Evolutionary conservation across 2,797 vertebrate genomes (phyloP), one percentile per base, ranked within the genome.

Genomic region (Xenentodon cancila): DNA sequence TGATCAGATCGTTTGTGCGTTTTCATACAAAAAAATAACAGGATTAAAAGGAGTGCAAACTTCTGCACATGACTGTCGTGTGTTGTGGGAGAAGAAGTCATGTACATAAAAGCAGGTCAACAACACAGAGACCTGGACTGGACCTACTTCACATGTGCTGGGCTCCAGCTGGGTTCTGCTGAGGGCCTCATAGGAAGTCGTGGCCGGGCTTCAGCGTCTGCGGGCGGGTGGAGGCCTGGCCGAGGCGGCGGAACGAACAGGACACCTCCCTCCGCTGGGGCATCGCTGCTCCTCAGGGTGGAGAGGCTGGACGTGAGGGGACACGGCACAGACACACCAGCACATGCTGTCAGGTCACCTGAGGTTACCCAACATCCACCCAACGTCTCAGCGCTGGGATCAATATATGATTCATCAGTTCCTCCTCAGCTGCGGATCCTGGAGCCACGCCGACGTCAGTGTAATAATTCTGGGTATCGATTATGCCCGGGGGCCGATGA

Each of bases 131-230:
- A n/a, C n/a, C n/a, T n/a, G n/a, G n/a, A n/a, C n/a, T n/a, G n/a
- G 34, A 85, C 90, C 68, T 89, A 94, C 93, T 90, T 93, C 84
- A 92, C 79, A 84, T 75, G 85, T 77, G 68, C 71, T 85, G 81
- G 91, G 90, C 91, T 91, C 93, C 93, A 94, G 87, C 81, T 80
- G 88, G 90, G 88, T 87, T 80, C 88, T 87, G 84, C 78, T 84
- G 84, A 88, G 63, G 84, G 89, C 92, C 86, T 93, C 92, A 94
- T 93, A 89, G 88, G 89, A 88, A 84, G 75, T 51, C 7, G 68
- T 81, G 84, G 84, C 69, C 66, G 71, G 79, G 79, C 73, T 81
- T 88, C 77, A 55, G 80, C 18, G 81, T 75, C 73, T 76, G 82
- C 55, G 64, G 77, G 75, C 57, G 68, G 60, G 20, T 37, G 53